phyloP scores from a whole-genome alignment of 2,888 invertebrate species.

The Tenthredo notha region DNA sequence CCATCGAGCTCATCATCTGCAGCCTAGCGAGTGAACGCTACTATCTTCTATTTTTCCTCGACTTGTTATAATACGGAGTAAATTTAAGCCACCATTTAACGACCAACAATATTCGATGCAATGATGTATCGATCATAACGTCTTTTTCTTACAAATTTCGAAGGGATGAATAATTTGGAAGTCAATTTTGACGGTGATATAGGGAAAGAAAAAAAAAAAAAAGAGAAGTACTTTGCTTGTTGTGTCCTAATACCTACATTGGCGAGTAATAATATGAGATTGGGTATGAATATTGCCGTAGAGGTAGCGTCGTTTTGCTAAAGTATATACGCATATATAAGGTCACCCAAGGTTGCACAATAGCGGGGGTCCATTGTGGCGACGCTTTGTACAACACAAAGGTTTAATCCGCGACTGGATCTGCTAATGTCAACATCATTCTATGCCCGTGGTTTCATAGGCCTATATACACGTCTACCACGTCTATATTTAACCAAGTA shows the following conservation, averaged over 20 bases:
- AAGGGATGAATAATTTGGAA: neutral
- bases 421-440: constrained; percentile 76
- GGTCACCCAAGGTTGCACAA: constrained; percentile 67
- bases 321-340: constrained; percentile 63
- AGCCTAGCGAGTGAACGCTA: constrained; percentile 4
- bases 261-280: constrained; percentile 25
- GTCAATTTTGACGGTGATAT: neutral
- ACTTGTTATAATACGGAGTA: neutral
- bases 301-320: constrained; percentile 57
- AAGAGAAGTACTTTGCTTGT: neutral
- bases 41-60: neutral
- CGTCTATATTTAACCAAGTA: constrained; percentile 46
- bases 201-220: neutral
- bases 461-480: constrained; percentile 8
- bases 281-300: constrained; percentile 40
- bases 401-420: constrained; percentile 77
- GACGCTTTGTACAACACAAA: constrained; percentile 73
- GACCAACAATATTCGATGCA: neutral
- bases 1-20: constrained; percentile 6
- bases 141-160: neutral
- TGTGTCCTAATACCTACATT: neutral
- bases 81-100: neutral
- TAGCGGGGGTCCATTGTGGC: constrained; percentile 69
- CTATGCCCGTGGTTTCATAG: constrained; percentile 54
- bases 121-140: neutral